phyloP scores from a whole-genome alignment of 2,888 invertebrate species.

The Tolmerus cingulatus region DNA sequence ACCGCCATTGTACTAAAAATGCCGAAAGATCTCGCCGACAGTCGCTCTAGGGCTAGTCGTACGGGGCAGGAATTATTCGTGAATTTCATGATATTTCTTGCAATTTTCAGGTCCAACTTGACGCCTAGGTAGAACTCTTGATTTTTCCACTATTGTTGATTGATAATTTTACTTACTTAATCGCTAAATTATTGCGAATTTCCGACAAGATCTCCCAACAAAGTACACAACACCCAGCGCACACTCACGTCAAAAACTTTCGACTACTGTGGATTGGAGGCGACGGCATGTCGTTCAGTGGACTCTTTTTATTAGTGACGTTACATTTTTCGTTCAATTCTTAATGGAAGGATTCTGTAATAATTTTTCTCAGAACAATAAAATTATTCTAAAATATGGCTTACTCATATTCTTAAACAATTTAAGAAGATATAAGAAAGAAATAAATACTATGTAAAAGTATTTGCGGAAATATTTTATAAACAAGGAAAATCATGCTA shows the following conservation, averaged over 20 bases:
- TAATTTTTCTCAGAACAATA: neutral
- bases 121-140: neutral
- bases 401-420: neutral
- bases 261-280: neutral
- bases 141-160: neutral
- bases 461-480: neutral
- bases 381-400: neutral
- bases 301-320: neutral
- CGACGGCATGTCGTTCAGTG: neutral
- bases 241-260: conserved; percentile 28
- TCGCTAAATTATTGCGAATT: neutral
- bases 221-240: conserved; percentile 28
- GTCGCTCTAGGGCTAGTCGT: neutral
- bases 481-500: neutral
- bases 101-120: neutral
- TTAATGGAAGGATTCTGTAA: neutral
- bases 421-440: neutral
- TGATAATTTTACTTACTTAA: conserved; percentile 18
- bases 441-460: neutral
- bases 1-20: conserved; percentile 35
- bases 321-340: neutral
- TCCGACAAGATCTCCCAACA: neutral
- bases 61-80: neutral
- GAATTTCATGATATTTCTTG: neutral
- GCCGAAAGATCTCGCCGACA: conserved; percentile 8